Conservation (phyloP, 92 coral and sea anemone genomes). For the Bergia sp. region DNA sequence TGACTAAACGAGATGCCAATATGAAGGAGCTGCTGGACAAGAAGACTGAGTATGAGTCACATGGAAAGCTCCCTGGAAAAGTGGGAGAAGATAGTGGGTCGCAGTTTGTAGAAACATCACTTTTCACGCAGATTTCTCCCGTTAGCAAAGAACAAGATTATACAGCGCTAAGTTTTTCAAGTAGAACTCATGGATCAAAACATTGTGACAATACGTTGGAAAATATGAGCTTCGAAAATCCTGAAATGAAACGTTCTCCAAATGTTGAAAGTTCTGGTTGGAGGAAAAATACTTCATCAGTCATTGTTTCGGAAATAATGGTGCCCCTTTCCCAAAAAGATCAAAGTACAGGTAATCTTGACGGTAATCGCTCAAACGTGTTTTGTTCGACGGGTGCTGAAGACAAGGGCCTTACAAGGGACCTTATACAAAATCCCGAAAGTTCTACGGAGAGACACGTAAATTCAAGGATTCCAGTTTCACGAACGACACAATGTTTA, state of each 20-base stretch:
- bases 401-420: background rate
- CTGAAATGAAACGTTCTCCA: background rate
- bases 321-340: background rate
- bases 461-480: background rate
- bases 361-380: background rate
- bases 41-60: conserved; percentile 18
- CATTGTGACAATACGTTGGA: background rate
- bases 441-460: background rate
- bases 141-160: background rate
- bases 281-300: background rate
- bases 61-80: background rate
- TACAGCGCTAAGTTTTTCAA: background rate
- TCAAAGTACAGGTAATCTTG: background rate
- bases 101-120: background rate
- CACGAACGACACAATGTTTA: background rate
- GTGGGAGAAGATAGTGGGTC: background rate
- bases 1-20: conserved; percentile 31
- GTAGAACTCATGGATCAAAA: background rate
- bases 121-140: background rate
- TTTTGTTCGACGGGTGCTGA: background rate
- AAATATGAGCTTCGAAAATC: background rate
- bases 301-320: background rate
- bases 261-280: background rate
- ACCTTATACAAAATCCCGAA: background rate
- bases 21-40: conserved; percentile 36